A percentile compares a stretch with the other conserved stretches of the same genome.
Evolutionary conservation across 2,888 invertebrate species (phyloP).

Genomic region (Dicyrtomina minuta): DNA sequence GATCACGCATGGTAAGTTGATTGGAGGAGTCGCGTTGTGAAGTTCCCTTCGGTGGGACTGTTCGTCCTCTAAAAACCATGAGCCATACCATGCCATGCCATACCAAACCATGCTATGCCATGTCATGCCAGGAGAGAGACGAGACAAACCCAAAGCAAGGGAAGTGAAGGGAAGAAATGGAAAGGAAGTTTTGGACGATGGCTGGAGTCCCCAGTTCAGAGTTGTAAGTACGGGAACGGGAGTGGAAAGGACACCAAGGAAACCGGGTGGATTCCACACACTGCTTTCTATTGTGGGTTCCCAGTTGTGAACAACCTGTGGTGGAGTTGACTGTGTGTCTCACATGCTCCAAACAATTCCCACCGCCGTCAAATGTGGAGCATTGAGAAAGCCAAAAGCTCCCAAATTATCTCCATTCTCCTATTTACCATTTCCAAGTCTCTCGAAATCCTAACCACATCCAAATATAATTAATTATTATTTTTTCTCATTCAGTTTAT

Average conservation of each 20-base stretch:
- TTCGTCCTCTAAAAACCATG: too few relatives aligned
- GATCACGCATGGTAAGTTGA: slow-evolving; percentile 12
- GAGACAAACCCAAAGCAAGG: slow-evolving; percentile 9
- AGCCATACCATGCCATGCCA: too few relatives aligned
- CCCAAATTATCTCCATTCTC: background rate
- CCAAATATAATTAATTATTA: too few relatives aligned
- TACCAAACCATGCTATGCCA: too few relatives aligned
- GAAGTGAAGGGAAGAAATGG: slow-evolving; percentile 3
- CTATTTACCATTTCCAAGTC: too few relatives aligned
- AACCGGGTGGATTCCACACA: slow-evolving; percentile 4
- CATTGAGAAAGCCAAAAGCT: background rate
- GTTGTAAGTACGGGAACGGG: background rate
- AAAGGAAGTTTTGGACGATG: background rate
- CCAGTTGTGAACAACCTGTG: slow-evolving; percentile 50
- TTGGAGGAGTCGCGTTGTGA: background rate
- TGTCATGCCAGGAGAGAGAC: background rate
- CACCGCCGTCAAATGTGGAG: background rate
- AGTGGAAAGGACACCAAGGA: background rate
- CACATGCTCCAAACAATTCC: slow-evolving; percentile 10
- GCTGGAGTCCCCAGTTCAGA: background rate
- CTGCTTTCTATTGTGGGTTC: background rate
- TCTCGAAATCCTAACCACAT: too few relatives aligned
- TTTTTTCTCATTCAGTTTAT: too few relatives aligned
- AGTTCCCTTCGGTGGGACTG: background rate
- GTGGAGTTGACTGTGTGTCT: slow-evolving; percentile 44